phyloP scores from a whole-genome alignment of 2,797 vertebrate genomes.

The Sparidentex hasta region DNA sequence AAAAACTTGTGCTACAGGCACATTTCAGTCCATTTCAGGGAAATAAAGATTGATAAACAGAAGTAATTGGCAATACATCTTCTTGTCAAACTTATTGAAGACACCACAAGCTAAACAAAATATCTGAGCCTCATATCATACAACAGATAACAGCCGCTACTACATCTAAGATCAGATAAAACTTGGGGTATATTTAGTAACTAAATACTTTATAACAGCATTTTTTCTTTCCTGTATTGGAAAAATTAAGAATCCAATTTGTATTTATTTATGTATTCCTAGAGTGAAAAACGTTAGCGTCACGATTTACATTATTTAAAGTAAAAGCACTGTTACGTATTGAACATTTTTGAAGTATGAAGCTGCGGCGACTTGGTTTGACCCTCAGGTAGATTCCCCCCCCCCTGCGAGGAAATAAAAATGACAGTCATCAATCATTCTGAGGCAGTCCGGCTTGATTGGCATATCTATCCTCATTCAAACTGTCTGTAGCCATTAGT shows the following conservation, averaged over 20 bases:
- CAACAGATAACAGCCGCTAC: background rate
- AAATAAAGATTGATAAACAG: too few species aligned
- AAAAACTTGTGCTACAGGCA: background rate
- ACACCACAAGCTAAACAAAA: background rate
- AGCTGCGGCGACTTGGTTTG: slow-evolving; percentile 5
- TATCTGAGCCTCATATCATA: background rate
- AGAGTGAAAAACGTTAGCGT: background rate
- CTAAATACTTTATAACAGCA: too few species aligned
- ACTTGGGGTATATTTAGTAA: background rate
- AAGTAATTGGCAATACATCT: background rate
- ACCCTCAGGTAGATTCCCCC: slow-evolving; percentile 50
- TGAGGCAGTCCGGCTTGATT: slow-evolving; percentile 66
- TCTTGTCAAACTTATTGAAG: background rate
- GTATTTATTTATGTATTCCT: background rate
- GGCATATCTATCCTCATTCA: slow-evolving; percentile 83
- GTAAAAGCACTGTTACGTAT: background rate
- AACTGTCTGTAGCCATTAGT: slow-evolving; percentile 80
- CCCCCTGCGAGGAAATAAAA: slow-evolving; percentile 35
- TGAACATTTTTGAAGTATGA: background rate
- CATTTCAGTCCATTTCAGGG: too few species aligned
- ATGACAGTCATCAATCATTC: slow-evolving; percentile 82
- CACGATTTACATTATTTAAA: background rate
- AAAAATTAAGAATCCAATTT: too few species aligned
- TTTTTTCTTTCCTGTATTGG: too few species aligned
- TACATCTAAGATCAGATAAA: background rate